These are phyloP conservation scores for Noctua janthe DNA, from an alignment of 2,888 invertebrate genomes.

Conservation along the genomic window DNA sequence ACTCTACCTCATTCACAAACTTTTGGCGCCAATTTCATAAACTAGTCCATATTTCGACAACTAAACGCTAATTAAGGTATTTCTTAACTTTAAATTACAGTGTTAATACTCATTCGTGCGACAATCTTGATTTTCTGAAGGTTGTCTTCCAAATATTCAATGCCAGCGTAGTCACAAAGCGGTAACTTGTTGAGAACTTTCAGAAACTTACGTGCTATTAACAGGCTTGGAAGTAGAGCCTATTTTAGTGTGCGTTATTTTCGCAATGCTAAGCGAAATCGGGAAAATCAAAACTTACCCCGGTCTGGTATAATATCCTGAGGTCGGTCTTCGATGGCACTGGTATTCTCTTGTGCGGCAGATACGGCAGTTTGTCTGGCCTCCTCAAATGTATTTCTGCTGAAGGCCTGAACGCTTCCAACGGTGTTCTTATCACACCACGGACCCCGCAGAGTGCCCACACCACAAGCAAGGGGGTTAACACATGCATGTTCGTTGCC, in stretches of 20 bases:
- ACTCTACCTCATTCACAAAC: conserved; percentile 25
- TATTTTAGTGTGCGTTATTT: conserved; percentile 6
- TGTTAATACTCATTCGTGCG: conserved; percentile 44
- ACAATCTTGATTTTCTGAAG: conserved; percentile 66
- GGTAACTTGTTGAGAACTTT: conserved; percentile 48
- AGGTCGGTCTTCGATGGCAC: conserved; percentile 88
- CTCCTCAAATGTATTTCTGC: conserved; percentile 87
- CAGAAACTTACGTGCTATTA: conserved; percentile 25
- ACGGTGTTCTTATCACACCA: conserved; percentile 88
- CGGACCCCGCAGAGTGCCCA: conserved; percentile 82
- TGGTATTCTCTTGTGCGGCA: conserved; percentile 88
- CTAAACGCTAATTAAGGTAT: conserved; percentile 36
- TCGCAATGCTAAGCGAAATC: conserved; percentile 33
- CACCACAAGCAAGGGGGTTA: conserved; percentile 82
- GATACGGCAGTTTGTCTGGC: conserved; percentile 85
- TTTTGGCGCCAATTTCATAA: conserved; percentile 59
- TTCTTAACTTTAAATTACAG: conserved; percentile 43
- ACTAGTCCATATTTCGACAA: conserved; percentile 28
- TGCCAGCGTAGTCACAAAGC: conserved; percentile 60
- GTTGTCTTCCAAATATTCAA: conserved; percentile 65
- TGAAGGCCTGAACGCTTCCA: conserved; percentile 90
- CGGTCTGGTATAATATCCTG: conserved; percentile 93
- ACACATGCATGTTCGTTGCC: conserved; percentile 82
- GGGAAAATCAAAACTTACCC: conserved; percentile 90
- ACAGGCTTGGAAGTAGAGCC: background rate